Evolutionary conservation across 2,888 invertebrate species (phyloP), one percentile per base, ranked within the genome.

Genomic region (Rhaphigaster nebulosa): DNA sequence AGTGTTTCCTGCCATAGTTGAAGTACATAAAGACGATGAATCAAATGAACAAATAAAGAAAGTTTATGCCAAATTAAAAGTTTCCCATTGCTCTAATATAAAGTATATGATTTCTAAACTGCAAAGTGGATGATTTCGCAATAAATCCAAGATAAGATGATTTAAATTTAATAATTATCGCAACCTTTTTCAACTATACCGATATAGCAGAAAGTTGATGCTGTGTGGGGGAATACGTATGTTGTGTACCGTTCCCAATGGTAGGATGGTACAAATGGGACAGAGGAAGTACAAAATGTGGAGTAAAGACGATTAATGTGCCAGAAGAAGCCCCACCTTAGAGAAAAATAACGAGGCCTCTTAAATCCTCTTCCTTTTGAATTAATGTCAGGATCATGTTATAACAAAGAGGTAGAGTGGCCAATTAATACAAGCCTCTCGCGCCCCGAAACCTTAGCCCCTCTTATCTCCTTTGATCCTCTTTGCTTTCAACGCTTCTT

Each of bases 301-400:
- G 34, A 76, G 1, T 45, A 84, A 84, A 84, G 84, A 15, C n/a
- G 84, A 84, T 45, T 45, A 84, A 84, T 45, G 45, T 26, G 45
- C 15, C 8, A 26, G 13, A 50, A 84, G 45, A 15, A n/a, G 45
- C 6, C 26, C n/a, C 26, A n/a, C 41, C 84, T 50, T n/a, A 84
- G 84, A 45, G 41, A 84, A 84, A 84, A 84, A 84, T 84, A 84
- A 84, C 41, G 45, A 84, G 45, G 84, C 84, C 84, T 50, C 84
- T 45, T 45, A 84, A 84, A 41, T 45, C 84, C 45, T 45, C 26
- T 84, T 84, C 84, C 84, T 84, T 50, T 45, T 84, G 84, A 50
- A 84, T 84, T 84, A 84, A 84, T 84, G 84, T n/a, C 84, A 84
- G 84, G 41, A 84, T 84, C 84, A 84, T 45, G 84, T 84, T 84